These are phyloP conservation scores for Melipona beecheii DNA, from an alignment of 2,888 invertebrate genomes.

Conservation along the genomic window DNA sequence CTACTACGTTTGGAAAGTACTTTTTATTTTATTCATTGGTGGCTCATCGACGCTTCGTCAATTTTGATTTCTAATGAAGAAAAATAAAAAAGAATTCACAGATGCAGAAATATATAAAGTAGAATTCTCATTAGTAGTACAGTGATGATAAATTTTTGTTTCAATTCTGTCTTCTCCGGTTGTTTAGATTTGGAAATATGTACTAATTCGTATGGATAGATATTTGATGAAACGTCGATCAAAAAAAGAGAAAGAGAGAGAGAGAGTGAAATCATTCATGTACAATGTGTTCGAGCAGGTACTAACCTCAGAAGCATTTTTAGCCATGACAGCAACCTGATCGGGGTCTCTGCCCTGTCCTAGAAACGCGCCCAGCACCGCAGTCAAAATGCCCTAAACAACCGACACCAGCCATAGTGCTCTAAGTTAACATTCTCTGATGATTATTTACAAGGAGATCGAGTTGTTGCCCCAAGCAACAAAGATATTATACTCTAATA, in stretches of 20 bases:
- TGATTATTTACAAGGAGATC: slow-evolving; percentile 73
- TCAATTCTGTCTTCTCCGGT: neutral
- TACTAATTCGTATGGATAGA: too few relatives aligned
- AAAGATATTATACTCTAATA: neutral
- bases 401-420: slow-evolving; percentile 83
- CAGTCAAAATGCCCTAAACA: slow-evolving; percentile 95
- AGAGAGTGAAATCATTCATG: neutral
- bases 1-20: slow-evolving; percentile 12
- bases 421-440: slow-evolving; percentile 70
- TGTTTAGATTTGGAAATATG: too few relatives aligned
- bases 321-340: slow-evolving; percentile 96
- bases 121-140: neutral
- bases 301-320: slow-evolving; percentile 97
- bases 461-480: slow-evolving; percentile 5
- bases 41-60: slow-evolving; percentile 13
- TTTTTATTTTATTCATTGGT: neutral
- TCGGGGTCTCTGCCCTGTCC: slow-evolving; percentile 94
- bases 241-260: neutral
- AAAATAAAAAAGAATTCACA: neutral
- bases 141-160: too few relatives aligned
- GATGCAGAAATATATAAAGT: too few relatives aligned
- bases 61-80: neutral
- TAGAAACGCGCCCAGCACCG: slow-evolving; percentile 95
- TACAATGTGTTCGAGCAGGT: slow-evolving; percentile 59
- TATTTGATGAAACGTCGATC: slow-evolving; percentile 1